A percentile compares a stretch with the other conserved stretches of the same genome.
phyloP scores from a whole-genome alignment of 2,113 vertebrate genomes.

The Rhodinocichla rosea region DNA sequence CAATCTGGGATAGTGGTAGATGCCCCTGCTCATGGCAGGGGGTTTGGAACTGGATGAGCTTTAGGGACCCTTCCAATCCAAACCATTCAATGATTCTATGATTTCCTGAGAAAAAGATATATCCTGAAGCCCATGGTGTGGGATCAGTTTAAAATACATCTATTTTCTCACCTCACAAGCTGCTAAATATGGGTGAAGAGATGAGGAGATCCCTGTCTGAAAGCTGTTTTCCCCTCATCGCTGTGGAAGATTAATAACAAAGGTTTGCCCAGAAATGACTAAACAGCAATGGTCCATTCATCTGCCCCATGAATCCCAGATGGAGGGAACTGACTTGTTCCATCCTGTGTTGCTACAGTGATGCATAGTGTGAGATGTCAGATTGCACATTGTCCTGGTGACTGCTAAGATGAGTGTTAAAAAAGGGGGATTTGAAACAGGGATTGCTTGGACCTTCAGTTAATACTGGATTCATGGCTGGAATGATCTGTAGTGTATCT shows the following conservation, averaged over 20 bases:
- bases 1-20: not conserved
- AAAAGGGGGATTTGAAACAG: not conserved
- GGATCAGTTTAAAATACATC: not conserved
- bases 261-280: not conserved
- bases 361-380: not conserved
- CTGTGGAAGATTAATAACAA: not conserved
- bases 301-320: accelerated
- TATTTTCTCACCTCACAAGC: not conserved
- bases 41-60: not conserved
- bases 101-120: not conserved
- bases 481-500: accelerated
- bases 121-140: not conserved
- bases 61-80: not conserved
- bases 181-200: not conserved
- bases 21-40: too few species aligned
- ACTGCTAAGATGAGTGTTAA: not conserved
- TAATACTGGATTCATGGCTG: not conserved
- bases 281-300: not conserved
- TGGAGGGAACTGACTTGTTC: not conserved
- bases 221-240: not conserved
- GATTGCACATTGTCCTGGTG: accelerated
- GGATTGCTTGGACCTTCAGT: not conserved
- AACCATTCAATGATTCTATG: not conserved
- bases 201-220: not conserved
- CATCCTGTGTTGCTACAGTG: accelerated